Evolutionary conservation across 2,888 invertebrate species (phyloP).

Genomic region (Eupithecia tripunctaria): DNA sequence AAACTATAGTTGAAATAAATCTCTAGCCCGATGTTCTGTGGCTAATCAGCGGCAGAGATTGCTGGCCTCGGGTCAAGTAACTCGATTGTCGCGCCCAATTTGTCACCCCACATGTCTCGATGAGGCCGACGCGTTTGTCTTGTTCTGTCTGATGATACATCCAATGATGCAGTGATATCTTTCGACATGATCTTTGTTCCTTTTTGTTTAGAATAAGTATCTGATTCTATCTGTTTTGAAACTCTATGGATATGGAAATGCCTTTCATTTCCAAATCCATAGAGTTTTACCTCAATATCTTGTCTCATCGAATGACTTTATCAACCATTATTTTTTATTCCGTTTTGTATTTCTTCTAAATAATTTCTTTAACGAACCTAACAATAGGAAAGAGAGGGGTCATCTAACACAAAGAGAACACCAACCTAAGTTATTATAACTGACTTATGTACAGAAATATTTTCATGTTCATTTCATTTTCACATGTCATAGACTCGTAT

Average conservation of each 20-base stretch:
- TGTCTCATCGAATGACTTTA: not conserved
- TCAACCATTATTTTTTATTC: not conserved
- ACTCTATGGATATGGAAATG: not conserved
- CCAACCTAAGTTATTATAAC: too few relatives aligned
- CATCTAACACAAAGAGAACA: too few relatives aligned
- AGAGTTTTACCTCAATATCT: too few relatives aligned
- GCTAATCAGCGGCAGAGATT: conserved; percentile 68
- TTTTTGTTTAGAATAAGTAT: not conserved
- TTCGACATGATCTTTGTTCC: conserved; percentile 4
- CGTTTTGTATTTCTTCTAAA: too few relatives aligned
- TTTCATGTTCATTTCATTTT: too few relatives aligned
- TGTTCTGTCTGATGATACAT: conserved; percentile 40
- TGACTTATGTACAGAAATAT: too few relatives aligned
- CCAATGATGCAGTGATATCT: conserved; percentile 23
- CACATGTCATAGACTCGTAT: too few relatives aligned
- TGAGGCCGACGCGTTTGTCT: conserved; percentile 61
- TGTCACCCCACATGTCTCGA: conserved; percentile 64
- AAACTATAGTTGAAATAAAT: conserved; percentile 18
- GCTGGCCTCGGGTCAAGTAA: conserved; percentile 75
- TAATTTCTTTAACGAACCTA: too few relatives aligned
- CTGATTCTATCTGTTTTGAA: conserved; percentile 1
- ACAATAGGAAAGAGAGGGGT: too few relatives aligned
- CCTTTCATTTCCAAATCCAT: too few relatives aligned
- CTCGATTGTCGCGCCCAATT: conserved; percentile 81
- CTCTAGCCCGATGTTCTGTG: conserved; percentile 42